Conservation (phyloP, 2,888 invertebrate species). For the Phytoseiulus persimilis region DNA sequence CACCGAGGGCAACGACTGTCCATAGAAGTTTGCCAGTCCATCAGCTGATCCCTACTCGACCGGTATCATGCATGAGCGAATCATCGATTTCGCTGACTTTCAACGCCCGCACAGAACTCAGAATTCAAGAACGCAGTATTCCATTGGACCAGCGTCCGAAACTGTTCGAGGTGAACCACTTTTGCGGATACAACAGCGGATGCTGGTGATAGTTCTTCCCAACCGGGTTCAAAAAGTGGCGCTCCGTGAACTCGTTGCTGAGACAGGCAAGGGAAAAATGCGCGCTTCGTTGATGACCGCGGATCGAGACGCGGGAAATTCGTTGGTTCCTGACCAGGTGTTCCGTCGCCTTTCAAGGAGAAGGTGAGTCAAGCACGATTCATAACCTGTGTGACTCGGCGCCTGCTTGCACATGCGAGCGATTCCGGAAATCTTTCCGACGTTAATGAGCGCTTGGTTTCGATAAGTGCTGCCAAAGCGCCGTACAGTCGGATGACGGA, state of each 20-base stretch:
- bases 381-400: background rate
- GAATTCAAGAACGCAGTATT: background rate
- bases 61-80: background rate
- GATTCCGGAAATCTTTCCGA: too few relatives aligned
- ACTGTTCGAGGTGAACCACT: too few relatives aligned
- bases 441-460: too few relatives aligned
- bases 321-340: background rate
- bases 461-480: too few relatives aligned
- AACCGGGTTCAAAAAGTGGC: background rate
- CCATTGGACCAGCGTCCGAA: too few relatives aligned
- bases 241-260: background rate
- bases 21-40: background rate
- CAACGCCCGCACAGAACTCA: background rate
- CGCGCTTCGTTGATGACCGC: background rate
- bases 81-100: background rate
- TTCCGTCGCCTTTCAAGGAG: background rate
- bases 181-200: too few relatives aligned
- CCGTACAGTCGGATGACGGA: too few relatives aligned
- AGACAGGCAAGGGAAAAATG: background rate
- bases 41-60: background rate
- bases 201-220: too few relatives aligned
- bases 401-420: too few relatives aligned
- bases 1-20: background rate
- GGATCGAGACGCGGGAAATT: background rate
- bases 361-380: background rate